Base-by-base conservation (phyloP, 2,113 vertebrate species). In the Forbesichthys papilliferus region DNA sequence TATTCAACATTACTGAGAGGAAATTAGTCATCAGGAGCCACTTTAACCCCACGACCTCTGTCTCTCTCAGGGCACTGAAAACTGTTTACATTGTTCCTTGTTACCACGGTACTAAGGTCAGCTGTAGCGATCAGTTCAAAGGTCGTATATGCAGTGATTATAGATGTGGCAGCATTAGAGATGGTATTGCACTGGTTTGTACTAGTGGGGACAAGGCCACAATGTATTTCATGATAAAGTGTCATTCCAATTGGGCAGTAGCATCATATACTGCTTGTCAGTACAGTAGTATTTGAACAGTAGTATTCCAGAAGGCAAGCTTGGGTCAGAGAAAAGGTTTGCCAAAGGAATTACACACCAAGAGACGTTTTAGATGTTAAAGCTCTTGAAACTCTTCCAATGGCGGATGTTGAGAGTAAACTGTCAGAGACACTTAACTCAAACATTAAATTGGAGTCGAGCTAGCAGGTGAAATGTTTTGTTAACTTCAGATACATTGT, bases 1-100 rank as follows among this genome's bases (percentile, higher is more conserved):
- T 84, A 73, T 83, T 64, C 34, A 42, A 42, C 74, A 64, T 68
- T 64, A 18, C 61, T 46, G 75, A 83, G 79, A 90, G 90, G 90
- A 92, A 89, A 84, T 86, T 85, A 88, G 75, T 87, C 84, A 74
- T 78, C 59, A 63, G 67, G 73, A 80, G 77, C 81, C 79, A 62
- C 7, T 86, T 83, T 85, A 84, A 89, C 88, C 85, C 80, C 9
- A 13, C 20, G 46, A 84, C 79, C 74, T 67, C 48, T 11, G 47
- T 20, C 71, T 68, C 47, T 76, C 47, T 48, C 16, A 11, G 56
- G 55, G 42, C 58, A 18, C 42, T 53, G 57, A 67, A 67, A 55
- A 20, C 57, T 76, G 83, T 87, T 87, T 80, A 86, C 71, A 68
- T 68, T 79, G 47, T 74, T 86, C 27, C 61, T 63, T 13, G 64